phyloP scores from a whole-genome alignment of 2,797 vertebrate genomes.

The Labroides dimidiatus region DNA sequence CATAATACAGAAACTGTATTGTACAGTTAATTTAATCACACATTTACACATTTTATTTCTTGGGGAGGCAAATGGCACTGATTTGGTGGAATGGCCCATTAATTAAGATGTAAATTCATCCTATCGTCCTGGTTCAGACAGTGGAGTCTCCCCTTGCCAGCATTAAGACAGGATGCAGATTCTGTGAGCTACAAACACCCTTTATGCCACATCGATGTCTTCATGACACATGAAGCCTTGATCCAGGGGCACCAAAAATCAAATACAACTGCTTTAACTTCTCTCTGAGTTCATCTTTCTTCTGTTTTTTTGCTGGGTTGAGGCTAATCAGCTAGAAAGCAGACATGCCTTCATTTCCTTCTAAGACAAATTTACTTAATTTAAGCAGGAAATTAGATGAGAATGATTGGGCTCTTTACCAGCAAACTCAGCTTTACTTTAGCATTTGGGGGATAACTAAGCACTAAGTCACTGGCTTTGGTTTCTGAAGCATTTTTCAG shows the following conservation, averaged over 20 bases:
- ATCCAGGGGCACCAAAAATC: not conserved
- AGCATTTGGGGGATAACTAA: constrained; percentile 60
- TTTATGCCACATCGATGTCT: not conserved
- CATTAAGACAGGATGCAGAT: too few species aligned
- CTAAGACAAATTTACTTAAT: constrained; percentile 29
- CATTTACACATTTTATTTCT: too few species aligned
- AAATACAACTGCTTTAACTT: not conserved
- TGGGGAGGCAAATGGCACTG: too few species aligned
- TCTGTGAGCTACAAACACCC: too few species aligned
- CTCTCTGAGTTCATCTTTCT: not conserved
- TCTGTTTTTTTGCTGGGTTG: not conserved
- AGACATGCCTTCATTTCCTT: constrained; percentile 15
- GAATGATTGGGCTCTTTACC: constrained; percentile 30
- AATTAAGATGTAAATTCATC: too few species aligned
- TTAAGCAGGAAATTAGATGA: constrained; percentile 43
- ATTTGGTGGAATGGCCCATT: too few species aligned
- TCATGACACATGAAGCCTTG: not conserved
- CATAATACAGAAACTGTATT: too few species aligned
- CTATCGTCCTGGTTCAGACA: too few species aligned
- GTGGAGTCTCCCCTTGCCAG: too few species aligned
- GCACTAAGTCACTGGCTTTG: constrained; percentile 56
- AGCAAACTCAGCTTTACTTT: constrained; percentile 44
- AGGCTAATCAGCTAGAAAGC: not conserved
- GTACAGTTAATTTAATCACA: too few species aligned
- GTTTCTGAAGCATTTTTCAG: constrained; percentile 54